A percentile compares a stretch with the other conserved stretches of the same genome.
These are phyloP conservation scores for Polyommatus icarus DNA, from an alignment of 2,888 invertebrate genomes.

Conservation along the genomic window DNA sequence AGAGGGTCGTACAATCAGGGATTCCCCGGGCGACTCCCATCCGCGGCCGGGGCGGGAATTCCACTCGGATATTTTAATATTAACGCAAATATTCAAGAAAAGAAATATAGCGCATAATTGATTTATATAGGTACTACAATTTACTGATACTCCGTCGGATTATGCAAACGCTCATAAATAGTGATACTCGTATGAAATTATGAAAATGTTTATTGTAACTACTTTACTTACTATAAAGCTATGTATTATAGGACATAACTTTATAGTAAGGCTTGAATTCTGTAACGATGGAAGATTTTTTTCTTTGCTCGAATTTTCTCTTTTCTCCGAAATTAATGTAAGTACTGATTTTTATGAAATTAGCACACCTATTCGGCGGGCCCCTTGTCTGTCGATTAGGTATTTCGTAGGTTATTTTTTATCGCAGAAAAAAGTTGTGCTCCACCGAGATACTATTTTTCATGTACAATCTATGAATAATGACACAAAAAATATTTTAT, in stretches of 20 bases:
- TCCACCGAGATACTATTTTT: too few species aligned
- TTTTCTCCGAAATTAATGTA: too few species aligned
- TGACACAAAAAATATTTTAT: not conserved
- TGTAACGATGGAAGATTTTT: too few species aligned
- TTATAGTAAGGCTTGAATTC: too few species aligned
- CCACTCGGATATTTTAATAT: conserved; percentile 56
- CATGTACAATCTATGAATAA: too few species aligned
- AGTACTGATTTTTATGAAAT: not conserved
- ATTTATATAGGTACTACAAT: not conserved
- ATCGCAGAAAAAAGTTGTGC: not conserved
- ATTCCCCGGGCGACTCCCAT: conserved; percentile 68
- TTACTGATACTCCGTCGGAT: not conserved
- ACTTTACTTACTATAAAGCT: too few species aligned
- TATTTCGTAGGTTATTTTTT: not conserved
- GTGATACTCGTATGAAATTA: not conserved
- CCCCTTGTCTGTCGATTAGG: too few species aligned
- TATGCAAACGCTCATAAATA: not conserved
- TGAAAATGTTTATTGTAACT: not conserved
- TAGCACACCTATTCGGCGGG: not conserved
- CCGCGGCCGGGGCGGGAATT: conserved; percentile 51
- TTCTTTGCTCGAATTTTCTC: too few species aligned
- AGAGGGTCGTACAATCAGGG: conserved; percentile 71
- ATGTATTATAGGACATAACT: too few species aligned
- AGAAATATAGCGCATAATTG: conserved; percentile 23
- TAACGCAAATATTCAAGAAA: conserved; percentile 33